A percentile compares a stretch with the other conserved stretches of the same genome.
These are phyloP conservation scores for Diceros bicornis DNA, from an alignment of 2,797 vertebrate genomes.

Conservation along the genomic window DNA sequence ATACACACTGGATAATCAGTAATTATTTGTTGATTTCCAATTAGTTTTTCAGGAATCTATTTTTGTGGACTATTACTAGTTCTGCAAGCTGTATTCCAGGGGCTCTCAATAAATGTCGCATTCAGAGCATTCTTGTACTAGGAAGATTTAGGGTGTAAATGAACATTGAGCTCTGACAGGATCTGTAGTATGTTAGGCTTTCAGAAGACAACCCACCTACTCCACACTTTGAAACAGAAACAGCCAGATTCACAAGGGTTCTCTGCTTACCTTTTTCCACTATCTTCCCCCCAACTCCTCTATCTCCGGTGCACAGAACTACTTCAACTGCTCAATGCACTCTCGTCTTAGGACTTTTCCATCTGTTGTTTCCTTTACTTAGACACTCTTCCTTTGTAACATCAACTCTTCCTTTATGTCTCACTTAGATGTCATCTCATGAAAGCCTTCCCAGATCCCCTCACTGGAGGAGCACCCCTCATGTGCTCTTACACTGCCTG, in stretches of 20 bases:
- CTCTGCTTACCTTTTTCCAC: not conserved
- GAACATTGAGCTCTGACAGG: not conserved
- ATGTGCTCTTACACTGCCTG: not conserved
- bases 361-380: not conserved
- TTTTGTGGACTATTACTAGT: not conserved
- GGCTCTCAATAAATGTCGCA: not conserved
- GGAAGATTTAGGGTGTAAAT: not conserved
- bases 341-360: not conserved
- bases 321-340: not conserved
- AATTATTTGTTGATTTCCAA: constrained; percentile 8
- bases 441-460: not conserved
- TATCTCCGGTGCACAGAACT: not conserved
- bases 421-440: not conserved
- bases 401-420: not conserved
- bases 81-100: not conserved
- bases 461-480: not conserved
- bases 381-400: not conserved
- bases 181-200: not conserved
- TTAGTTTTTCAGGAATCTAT: constrained; percentile 26
- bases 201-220: constrained; percentile 14
- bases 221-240: constrained; percentile 1
- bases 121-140: not conserved
- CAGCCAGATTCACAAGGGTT: not conserved
- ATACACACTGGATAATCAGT: not conserved
- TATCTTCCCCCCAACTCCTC: not conserved